Evolutionary conservation across 2,888 invertebrate species (phyloP).

Genomic region (Apocheima hispidaria): DNA sequence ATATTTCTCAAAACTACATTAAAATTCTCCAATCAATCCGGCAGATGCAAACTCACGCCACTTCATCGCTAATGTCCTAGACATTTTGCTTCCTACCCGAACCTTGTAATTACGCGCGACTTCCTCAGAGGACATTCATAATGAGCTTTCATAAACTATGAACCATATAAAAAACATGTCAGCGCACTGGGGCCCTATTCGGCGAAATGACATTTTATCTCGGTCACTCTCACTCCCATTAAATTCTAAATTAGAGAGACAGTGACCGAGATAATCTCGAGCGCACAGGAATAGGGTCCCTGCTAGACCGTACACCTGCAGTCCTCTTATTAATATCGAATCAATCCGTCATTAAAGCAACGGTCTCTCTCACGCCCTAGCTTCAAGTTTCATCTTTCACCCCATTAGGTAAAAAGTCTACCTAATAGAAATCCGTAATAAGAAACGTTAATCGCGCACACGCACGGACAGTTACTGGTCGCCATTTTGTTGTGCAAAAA

Average conservation of each 20-base stretch:
- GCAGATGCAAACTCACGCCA: conserved; percentile 29
- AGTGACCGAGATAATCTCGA: too few species aligned
- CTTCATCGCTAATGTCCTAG: conserved; percentile 44
- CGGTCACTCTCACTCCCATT: too few species aligned
- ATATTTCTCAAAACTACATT: background rate
- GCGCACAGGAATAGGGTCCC: too few species aligned
- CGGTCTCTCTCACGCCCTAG: conserved; percentile 77
- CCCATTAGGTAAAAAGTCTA: conserved; percentile 84
- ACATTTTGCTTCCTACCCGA: conserved; percentile 39
- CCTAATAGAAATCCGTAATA: conserved; percentile 85
- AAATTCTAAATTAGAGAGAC: too few species aligned
- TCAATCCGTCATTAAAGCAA: conserved; percentile 78
- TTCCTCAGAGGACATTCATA: conserved; percentile 39
- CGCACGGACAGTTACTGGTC: conserved; percentile 70
- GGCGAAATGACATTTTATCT: too few species aligned
- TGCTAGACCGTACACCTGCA: conserved; percentile 62
- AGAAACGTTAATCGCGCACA: conserved; percentile 81
- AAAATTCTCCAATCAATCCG: conserved; percentile 10
- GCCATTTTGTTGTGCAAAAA: conserved; percentile 77
- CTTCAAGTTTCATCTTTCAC: conserved; percentile 84
- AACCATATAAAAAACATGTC: conserved; percentile 57
- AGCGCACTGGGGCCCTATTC: too few species aligned
- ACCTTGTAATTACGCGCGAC: conserved; percentile 40
- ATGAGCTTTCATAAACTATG: conserved; percentile 44
- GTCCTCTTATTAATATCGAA: conserved; percentile 83